Evolutionary conservation across 2,797 vertebrate genomes (phyloP), one percentile per base, ranked within the genome.

Genomic region (Potorous gilbertii): DNA sequence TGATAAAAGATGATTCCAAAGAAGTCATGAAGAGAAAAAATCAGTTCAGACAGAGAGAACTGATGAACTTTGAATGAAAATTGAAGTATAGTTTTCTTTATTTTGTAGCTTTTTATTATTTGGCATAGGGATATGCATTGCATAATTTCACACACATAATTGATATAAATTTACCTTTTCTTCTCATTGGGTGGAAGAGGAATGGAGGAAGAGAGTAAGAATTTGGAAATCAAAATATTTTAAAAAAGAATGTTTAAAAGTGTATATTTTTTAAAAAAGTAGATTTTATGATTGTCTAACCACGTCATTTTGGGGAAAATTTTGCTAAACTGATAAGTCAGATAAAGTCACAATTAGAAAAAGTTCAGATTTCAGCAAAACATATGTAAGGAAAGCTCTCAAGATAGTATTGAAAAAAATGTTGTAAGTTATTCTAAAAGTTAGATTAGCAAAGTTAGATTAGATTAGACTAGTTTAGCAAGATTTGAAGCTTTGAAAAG

Each of bases 321-420:
- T 10, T 13, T 6, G 0, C 2, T n/a, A 18, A 10, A 5, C 34
- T n/a, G 34, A 13, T 9, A 18, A n/a, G 34, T 5, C 62, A n/a
- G 4, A 14, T n/a, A 56, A 56, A 24, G 31, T 34, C 59, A 62
- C 31, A 62, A 12, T n/a, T 34, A 34, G 12, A 66, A 16, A 66
- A 66, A 66, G 13, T 4, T 66, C 29, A 62, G 12, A 34, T 62
- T 59, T 59, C 29, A 13, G 1, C 11, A 59, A 59, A 59, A 59
- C 12, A 3, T 11, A 12, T 59, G 31, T 59, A 59, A 59, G 9
- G 29, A 59, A 59, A 0, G 2, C 29, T 29, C 10, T 31, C 29
- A 59, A 59, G 31, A 31, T 59, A 59, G 2, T 59, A 29, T 29
- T 57, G 56, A 59, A 59, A 14, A 66, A 66, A n/a, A 5, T 34